These are phyloP conservation scores for Scaeva pyrastri DNA, from an alignment of 2,888 invertebrate species.

Conservation along the genomic window DNA sequence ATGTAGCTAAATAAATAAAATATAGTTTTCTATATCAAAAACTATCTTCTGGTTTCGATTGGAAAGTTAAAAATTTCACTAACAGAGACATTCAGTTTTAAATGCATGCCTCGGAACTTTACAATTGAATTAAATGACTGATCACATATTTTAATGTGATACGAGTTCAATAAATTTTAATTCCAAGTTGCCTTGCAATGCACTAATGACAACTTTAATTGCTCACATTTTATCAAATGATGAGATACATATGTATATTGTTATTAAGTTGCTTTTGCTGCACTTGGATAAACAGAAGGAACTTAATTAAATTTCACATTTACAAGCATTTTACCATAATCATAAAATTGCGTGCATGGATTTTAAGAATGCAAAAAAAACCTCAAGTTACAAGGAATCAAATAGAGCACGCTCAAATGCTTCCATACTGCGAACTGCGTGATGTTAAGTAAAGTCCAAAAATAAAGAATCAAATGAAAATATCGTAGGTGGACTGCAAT, in stretches of 20 bases:
- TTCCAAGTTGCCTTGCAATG: constrained; percentile 6
- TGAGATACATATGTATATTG: background rate
- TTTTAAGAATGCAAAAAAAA: background rate
- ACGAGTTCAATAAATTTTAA: background rate
- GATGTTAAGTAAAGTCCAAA: background rate
- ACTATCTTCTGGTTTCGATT: too few relatives aligned
- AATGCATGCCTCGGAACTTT: too few relatives aligned
- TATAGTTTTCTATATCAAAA: too few relatives aligned
- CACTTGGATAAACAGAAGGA: background rate
- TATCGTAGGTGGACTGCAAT: constrained; percentile 19
- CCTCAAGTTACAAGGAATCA: background rate
- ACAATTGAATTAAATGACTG: too few relatives aligned
- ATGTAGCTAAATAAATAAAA: too few relatives aligned
- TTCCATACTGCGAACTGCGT: background rate
- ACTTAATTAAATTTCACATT: constrained; percentile 8
- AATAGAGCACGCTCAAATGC: background rate
- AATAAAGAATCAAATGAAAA: background rate
- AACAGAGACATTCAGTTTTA: too few relatives aligned
- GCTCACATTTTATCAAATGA: constrained; percentile 18
- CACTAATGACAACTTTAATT: constrained; percentile 15
- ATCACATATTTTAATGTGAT: too few relatives aligned
- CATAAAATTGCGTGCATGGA: background rate
- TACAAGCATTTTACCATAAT: background rate
- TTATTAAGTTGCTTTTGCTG: background rate
- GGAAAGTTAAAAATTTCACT: too few relatives aligned